Evolutionary conservation across 92 coral and sea anemone species (phyloP), one percentile per base, ranked within the genome.

Genomic region (Plumapathes pennacea): DNA sequence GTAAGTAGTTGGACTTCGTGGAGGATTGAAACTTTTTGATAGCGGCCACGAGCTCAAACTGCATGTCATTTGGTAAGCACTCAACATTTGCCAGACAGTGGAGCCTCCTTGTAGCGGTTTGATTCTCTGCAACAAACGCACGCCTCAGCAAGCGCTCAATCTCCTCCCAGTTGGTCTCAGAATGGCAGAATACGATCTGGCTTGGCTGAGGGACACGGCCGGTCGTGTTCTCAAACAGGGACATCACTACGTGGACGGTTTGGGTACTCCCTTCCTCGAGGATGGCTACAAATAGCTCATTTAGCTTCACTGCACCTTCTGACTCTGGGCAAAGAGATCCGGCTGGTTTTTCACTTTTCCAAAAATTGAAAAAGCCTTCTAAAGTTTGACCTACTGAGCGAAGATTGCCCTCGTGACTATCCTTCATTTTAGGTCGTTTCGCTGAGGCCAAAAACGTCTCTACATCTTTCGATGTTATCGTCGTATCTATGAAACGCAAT

Each of bases 81-180:
- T 82, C 89, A 1, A 82, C 84, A 45, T 82, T 82, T n/a, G 89
- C 89, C 22, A 82, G 74, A 41, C 89, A 82, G 50, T 74, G 72
- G 3, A 78, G 72, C 4, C 38, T 52, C 17, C 37, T 61, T 20
- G 13, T 14, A 15, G 34, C 41, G 43, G 26, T 31, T 10, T 67
- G 45, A 30, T 25, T 54, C 4, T 52, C 32, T 10, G 47, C 32
- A 26, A 7, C 38, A 54, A 83, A 83, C 34, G 74, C 69, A 10
- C 89, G 69, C 8, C 71, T 53, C 2, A 83, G 76, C 4, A 76
- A 65, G 15, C 76, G 89, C 25, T 63, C 60, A n/a, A 83, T 77
- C 54, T 77, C 89, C 2, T 83, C 85, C 89, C 89, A 77, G 11
- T 60, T 83, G 29, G 89, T 77, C 42, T 64, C 77, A 14, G 25